Conservation (phyloP, 2,797 vertebrate genomes). For the Valencia hispanica region DNA sequence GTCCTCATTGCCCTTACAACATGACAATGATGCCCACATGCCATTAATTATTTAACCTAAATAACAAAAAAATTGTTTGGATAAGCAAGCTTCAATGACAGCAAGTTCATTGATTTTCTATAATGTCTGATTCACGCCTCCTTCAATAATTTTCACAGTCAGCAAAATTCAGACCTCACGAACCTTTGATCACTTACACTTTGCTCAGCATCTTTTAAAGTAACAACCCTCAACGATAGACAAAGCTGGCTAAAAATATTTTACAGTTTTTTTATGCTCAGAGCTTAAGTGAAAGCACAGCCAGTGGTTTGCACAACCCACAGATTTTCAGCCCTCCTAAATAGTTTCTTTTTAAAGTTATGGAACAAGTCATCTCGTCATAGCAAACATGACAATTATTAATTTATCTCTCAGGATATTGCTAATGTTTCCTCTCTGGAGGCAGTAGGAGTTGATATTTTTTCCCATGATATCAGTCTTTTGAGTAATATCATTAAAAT, state of each 20-base stretch:
- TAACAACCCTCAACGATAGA: neutral
- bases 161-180: constrained; percentile 2
- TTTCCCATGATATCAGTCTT: neutral
- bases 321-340: neutral
- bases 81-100: neutral
- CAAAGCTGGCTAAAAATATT: neutral
- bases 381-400: neutral
- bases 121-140: neutral
- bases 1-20: too few species aligned
- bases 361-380: neutral
- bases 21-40: neutral
- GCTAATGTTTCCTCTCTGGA: neutral
- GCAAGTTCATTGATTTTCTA: neutral
- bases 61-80: neutral
- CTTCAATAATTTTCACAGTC: constrained; percentile 45
- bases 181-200: neutral
- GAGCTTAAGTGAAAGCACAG: neutral
- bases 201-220: neutral
- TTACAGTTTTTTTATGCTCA: neutral
- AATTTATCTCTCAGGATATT: neutral
- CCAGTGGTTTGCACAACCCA: neutral
- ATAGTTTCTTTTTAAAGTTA: neutral
- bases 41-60: neutral
- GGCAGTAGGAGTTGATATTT: neutral
- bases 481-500: neutral